Evolutionary conservation across 1,140 invertebrate genomes (phyloP), one percentile per base, ranked within the genome.

Genomic region (Drosophila ambigua): DNA sequence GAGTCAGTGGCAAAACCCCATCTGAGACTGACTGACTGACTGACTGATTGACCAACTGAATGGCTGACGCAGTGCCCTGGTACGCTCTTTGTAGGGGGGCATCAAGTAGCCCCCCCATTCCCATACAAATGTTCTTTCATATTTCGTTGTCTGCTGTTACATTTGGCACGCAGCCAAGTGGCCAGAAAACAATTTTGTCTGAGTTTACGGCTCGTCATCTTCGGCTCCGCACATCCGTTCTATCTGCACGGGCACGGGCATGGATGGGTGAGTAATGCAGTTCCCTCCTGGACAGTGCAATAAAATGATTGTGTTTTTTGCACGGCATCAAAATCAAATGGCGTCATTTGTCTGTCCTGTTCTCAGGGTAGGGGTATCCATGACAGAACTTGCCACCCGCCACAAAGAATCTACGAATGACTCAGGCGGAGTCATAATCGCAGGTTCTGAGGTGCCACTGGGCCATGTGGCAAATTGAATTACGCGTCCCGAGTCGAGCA

Each of bases 121-220:
- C 31, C 31, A 54, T 44, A 9, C 13, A 31, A 57, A 55, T 72
- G 15, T 23, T n/a, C 31, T 49, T 60, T 41, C 43, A 51, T 62
- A 45, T 69, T 59, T 62, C 16, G 43, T 23, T n/a, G 28, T 54
- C 46, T 54, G 63, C 35, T 49, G 63, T 54, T 63, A 55, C 69
- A 73, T 44, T 79, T 79, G 77, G 77, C 71, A 28, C 6, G 7
- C 16, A 6, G 64, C 79, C 75, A 81, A 72, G 46, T 46, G 50
- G 39, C 49, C 52, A 54, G 44, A 55, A 51, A 53, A 62, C 53
- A 72, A 71, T 48, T 66, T 44, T 39, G 60, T 53, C 41, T 46
- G 49, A 41, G 43, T 50, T 61, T 69, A 13, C 64, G 50, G 61
- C 35, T 46, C 23, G 35, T 68, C 48, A 41, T 53, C 57, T 58